Evolutionary conservation across 1,140 invertebrate genomes (phyloP).

Genomic region (Octopus sinensis): DNA sequence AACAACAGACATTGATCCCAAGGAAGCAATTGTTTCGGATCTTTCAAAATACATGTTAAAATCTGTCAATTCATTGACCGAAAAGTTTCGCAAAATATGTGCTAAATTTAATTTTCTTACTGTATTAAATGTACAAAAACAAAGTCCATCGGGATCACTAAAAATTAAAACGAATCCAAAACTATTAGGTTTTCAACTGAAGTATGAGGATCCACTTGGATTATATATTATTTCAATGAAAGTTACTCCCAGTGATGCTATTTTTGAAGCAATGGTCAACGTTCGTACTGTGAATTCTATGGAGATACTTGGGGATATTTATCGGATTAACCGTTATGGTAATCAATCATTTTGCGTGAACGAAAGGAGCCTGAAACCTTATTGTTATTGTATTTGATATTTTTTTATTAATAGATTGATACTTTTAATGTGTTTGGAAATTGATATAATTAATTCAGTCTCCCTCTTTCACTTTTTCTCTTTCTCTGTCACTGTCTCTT

Average conservation of each 20-base stretch:
- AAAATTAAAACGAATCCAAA: neutral
- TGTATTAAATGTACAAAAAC: neutral
- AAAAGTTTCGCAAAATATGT: neutral
- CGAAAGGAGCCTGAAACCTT: constrained; percentile 12
- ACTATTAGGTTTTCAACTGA: neutral
- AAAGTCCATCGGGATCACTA: neutral
- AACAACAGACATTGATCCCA: neutral
- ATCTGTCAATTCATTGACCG: neutral
- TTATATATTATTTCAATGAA: neutral
- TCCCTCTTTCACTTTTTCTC: no score
- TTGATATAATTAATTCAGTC: neutral
- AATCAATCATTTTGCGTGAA: constrained; percentile 27
- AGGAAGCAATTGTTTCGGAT: neutral
- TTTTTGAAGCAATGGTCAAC: neutral
- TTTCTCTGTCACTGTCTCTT: no score
- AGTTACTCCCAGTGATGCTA: neutral
- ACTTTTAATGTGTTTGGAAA: no score
- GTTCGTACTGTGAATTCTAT: neutral
- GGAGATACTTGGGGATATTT: constrained; percentile 18
- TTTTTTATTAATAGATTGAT: no score
- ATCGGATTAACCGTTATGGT: constrained; percentile 24
- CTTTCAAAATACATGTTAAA: neutral
- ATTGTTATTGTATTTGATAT: constrained; percentile 21
- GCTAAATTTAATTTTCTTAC: neutral
- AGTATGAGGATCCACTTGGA: neutral